Evolutionary conservation across 2,797 vertebrate genomes (phyloP), one percentile per base, ranked within the genome.

Genomic region (Coracias cyanogaster): DNA sequence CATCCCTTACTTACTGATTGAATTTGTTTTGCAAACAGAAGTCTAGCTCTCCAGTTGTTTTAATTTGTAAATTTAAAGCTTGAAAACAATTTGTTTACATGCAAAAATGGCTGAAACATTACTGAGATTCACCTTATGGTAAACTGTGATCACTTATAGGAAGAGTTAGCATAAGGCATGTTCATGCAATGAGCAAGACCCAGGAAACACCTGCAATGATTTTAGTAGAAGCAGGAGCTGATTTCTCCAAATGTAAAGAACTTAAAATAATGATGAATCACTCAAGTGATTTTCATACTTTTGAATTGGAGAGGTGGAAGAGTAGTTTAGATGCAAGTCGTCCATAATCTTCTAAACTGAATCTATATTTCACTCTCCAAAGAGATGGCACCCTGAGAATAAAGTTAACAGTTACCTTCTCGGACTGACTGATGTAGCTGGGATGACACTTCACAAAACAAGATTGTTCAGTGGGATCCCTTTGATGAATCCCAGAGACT

Each of bases 31-130:
- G 54, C 29, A 65, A 49, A 81, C 35, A 70, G 37, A 71, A 82
- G 33, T 62, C 76, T 93, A 89, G 37, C 81, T 96, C 72, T 86
- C 77, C 74, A 35, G 43, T 70, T 85, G 22, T 86, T 90, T 90
- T 57, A 48, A 37, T 74, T 80, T 89, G 80, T 82, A 72, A 46
- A 49, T 70, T 82, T 86, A 74, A 85, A 89, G 73, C 86, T 92
- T 92, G 88, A 94, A 96, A 95, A 69, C 45, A 14, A 55, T 67
- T 94, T 95, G 86, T 94, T 90, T 93, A 94, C 84, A 51, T 95
- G 90, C 74, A 70, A 57, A 91, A 89, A 90, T 60, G 37, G 78
- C 83, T 94, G 92, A 80, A 48, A 65, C 79, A 69, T 86, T 69
- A 81, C 46, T 90, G 92, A 94, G 62, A 52, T 85, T 90, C 66